A percentile compares a stretch with the other conserved stretches of the same genome.
Evolutionary conservation across 1,140 invertebrate genomes (phyloP).

Genomic region (Teleopsis dalmanni): DNA sequence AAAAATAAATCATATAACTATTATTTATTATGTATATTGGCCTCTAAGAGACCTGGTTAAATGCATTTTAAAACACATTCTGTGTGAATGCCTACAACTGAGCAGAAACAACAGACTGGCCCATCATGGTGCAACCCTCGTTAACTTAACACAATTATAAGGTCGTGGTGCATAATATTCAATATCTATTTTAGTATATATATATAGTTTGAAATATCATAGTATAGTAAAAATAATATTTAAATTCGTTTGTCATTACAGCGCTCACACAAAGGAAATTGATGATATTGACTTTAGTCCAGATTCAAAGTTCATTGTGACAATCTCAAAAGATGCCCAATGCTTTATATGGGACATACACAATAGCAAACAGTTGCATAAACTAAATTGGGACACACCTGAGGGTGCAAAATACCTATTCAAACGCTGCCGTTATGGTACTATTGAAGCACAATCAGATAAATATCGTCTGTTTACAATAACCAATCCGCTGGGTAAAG

Average conservation of each 20-base stretch:
- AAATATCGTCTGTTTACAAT: slow-evolving; percentile 70
- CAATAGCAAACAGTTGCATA: slow-evolving; percentile 47
- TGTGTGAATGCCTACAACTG: too few relatives aligned
- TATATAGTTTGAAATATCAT: neutral
- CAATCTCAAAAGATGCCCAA: slow-evolving; percentile 80
- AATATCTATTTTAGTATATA: too few relatives aligned
- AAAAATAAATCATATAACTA: too few relatives aligned
- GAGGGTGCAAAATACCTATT: slow-evolving; percentile 71
- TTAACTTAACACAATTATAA: too few relatives aligned
- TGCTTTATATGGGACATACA: slow-evolving; percentile 70
- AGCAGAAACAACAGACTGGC: too few relatives aligned
- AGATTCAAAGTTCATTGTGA: slow-evolving; percentile 65
- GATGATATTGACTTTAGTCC: slow-evolving; percentile 88
- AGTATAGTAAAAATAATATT: neutral
- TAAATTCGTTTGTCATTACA: neutral
- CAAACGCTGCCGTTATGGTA: slow-evolving; percentile 71
- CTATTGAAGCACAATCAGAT: slow-evolving; percentile 57
- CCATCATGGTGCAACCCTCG: too few relatives aligned
- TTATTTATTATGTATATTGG: too few relatives aligned
- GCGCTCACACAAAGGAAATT: slow-evolving; percentile 71
- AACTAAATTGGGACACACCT: slow-evolving; percentile 61
- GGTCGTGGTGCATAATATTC: too few relatives aligned
- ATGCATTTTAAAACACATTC: too few relatives aligned
- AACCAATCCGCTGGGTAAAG: slow-evolving; percentile 64
- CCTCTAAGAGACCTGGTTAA: too few relatives aligned